A percentile compares a stretch with the other conserved stretches of the same genome.
These are phyloP conservation scores for Podarcis lilfordi DNA, from an alignment of 2,797 vertebrate species.

Conservation along the genomic window DNA sequence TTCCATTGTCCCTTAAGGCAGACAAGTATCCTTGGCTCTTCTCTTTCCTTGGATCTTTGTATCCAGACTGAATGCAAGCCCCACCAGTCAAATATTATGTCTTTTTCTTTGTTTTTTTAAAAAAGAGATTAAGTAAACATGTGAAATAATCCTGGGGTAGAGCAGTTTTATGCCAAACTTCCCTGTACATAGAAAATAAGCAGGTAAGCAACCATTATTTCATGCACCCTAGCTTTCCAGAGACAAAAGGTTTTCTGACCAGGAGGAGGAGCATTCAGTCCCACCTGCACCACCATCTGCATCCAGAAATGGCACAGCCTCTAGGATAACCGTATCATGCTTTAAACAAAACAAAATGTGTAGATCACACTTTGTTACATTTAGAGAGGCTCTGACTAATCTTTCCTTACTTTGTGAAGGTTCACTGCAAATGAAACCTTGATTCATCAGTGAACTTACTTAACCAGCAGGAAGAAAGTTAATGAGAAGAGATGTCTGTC, in stretches of 20 bases:
- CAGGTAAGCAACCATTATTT: not conserved
- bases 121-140: not conserved
- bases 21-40: not conserved
- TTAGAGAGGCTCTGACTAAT: not conserved
- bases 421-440: not conserved
- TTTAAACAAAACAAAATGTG: not conserved
- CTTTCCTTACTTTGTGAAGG: conserved; percentile 1
- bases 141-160: not conserved
- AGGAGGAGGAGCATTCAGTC: not conserved
- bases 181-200: not conserved
- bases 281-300: not conserved
- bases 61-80: not conserved
- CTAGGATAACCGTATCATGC: not conserved
- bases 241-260: not conserved
- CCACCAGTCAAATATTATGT: not conserved
- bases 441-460: not conserved
- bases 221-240: not conserved
- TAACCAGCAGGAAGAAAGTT: not conserved
- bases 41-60: no score
- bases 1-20: not conserved
- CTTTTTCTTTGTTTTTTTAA: not conserved
- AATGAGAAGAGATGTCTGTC: conserved; percentile 14
- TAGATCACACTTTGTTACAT: not conserved
- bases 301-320: not conserved
- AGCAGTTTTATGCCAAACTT: not conserved